Base-by-base conservation (phyloP, 1,140 invertebrate species). In the Drosophila neocordata region DNA sequence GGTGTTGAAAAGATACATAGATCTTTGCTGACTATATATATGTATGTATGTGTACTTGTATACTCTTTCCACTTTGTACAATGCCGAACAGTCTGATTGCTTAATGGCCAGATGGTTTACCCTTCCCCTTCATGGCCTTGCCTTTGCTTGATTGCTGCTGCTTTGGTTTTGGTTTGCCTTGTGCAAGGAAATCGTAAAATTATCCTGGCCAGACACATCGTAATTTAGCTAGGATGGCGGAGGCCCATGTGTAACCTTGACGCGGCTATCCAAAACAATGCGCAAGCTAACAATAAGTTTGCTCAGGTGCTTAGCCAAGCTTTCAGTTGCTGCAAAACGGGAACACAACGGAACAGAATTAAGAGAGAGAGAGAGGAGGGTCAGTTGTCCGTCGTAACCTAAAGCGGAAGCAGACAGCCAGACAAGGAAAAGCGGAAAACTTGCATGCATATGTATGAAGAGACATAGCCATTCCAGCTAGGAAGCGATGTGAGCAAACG, bases 131-230 rank as follows among this genome's bases (percentile, higher is more conserved):
- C 22, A 68, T 53, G 8, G 7, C 15, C 41, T 18, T 48, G 41
- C 18, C 41, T 53, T 53, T 62, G 53, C 68, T 56, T 37, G 69
- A 66, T 68, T 63, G 65, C 38, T 15, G 22, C 22, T 31, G 27
- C 6, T 31, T 31, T 6, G 6, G 24, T 24, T 24, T 41, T 15
- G 6, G 41, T 18, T 18, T 20, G 15, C 15, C 41, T 48, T 48
- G 41, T 48, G 41, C 79, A 77, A 89, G 89, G 89, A 90, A 90
- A 90, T 90, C 89, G 89, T 90, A 90, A 90, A 90, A 90, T 90
- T 90, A 90, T 90, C 89, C 84, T 89, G 89, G 79, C 53, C 81
- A 90, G 89, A 90, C 89, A 90, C 89, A 56, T 90, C 85, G 89
- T 90, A 90, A 90, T 76, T 90, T 68, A 79, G 66, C 73, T 24